Percentiles rank a stretch among this genome's conserved stretches.
Evolutionary conservation across 2,888 invertebrate species (phyloP).

Genomic region (Lithophane leautieri): DNA sequence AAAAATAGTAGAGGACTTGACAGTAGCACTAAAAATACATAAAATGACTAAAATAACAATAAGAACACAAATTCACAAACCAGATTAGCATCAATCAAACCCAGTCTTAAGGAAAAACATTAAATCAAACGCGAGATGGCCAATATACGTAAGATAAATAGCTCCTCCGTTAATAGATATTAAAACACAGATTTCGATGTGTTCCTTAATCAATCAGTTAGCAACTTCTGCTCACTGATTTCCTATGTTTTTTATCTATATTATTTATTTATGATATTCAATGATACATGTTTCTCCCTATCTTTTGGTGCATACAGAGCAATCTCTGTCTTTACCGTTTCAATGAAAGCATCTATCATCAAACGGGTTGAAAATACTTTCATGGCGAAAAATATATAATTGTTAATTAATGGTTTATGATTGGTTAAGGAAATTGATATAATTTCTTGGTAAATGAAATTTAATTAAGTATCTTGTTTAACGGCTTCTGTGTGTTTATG

Average conservation of each 20-base stretch:
- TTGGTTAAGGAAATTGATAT: conserved; percentile 46
- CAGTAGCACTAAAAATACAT: background rate
- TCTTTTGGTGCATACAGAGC: conserved; percentile 44
- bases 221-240: conserved; percentile 65
- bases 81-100: conserved; percentile 35
- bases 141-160: conserved; percentile 39
- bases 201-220: conserved; percentile 69
- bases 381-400: conserved; percentile 31
- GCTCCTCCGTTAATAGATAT: conserved; percentile 50
- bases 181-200: conserved; percentile 54
- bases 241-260: conserved; percentile 64
- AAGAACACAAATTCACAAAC: conserved; percentile 16
- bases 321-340: conserved; percentile 34
- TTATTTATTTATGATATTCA: conserved; percentile 70
- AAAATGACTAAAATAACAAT: background rate
- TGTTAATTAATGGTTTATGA: conserved; percentile 33
- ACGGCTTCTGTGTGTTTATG: conserved; percentile 12
- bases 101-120: conserved; percentile 16
- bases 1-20: background rate
- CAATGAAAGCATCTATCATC: conserved; percentile 19
- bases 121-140: conserved; percentile 33
- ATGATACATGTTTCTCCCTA: conserved; percentile 49
- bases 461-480: conserved; percentile 26
- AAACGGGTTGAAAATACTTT: conserved; percentile 10
- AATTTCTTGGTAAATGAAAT: conserved; percentile 33